Conservation (phyloP, 2,797 vertebrate species). For the Hydrolagus colliei region DNA sequence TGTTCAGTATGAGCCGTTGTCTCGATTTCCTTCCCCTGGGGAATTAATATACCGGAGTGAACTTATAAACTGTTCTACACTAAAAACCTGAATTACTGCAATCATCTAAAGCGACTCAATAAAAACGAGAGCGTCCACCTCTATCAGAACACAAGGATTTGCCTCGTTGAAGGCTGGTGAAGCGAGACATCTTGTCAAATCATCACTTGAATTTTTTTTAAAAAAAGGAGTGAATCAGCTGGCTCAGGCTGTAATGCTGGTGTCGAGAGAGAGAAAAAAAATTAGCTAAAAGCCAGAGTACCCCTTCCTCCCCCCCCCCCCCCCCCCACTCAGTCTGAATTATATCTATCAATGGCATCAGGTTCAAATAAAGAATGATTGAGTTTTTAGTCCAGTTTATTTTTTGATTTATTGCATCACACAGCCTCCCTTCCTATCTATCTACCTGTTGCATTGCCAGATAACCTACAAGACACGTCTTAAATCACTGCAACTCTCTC, state of each 20-base stretch:
- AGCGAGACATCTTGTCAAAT: not conserved
- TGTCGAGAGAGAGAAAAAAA: not conserved
- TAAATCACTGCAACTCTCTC: no score
- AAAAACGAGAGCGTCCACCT: not conserved
- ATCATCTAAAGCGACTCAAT: not conserved
- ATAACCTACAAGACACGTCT: no score
- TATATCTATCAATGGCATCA: not conserved
- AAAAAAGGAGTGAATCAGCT: no score
- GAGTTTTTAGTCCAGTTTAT: not conserved
- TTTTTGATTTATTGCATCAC: not conserved
- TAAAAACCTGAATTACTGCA: no score
- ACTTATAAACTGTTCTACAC: not conserved
- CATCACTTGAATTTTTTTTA: no score
- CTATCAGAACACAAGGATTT: not conserved
- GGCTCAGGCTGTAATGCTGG: no score
- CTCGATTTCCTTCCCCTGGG: not conserved
- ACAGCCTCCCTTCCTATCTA: not conserved
- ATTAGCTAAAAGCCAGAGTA: no score
- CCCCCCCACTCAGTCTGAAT: not conserved
- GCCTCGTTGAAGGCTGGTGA: not conserved
- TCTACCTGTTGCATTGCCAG: conserved; percentile 10
- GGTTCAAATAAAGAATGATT: not conserved
- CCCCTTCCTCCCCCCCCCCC: not conserved
- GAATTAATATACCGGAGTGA: not conserved
- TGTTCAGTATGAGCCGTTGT: no score